Conservation (phyloP, 2,797 vertebrate species). For the Hydrolagus colliei region DNA sequence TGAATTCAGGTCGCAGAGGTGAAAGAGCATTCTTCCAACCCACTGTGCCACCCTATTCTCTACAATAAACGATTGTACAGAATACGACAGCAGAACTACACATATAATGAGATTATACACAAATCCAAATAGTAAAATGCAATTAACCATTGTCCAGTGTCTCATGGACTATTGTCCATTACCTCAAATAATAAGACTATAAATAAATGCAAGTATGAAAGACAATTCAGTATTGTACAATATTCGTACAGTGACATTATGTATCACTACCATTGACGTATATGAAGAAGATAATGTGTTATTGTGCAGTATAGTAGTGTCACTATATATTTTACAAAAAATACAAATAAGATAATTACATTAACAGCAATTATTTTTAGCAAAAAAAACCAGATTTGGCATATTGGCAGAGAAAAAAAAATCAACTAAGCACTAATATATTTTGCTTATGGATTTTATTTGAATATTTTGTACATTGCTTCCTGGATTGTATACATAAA, state of each 20-base stretch:
- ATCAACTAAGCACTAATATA: not conserved
- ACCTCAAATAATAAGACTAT: not conserved
- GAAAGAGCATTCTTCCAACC: conserved; percentile 14
- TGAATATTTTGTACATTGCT: not conserved
- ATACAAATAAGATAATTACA: not conserved
- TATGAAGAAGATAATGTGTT: not conserved
- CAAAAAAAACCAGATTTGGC: not conserved
- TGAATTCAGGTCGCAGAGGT: conserved; percentile 22
- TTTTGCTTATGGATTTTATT: not conserved
- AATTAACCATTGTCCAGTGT: not conserved
- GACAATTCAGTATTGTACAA: too few relatives aligned
- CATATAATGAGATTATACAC: conserved; percentile 10
- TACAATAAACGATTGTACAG: conserved; percentile 20
- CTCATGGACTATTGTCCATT: not conserved
- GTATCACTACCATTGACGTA: too few relatives aligned
- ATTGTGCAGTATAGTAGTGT: not conserved
- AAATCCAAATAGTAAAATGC: not conserved
- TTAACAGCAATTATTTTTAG: not conserved
- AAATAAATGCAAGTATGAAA: conserved; percentile 7
- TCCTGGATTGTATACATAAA: not conserved
- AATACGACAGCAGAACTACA: not conserved
- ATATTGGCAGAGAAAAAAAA: not conserved
- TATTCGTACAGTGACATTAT: too few relatives aligned
- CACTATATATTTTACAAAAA: not conserved
- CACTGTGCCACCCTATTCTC: not conserved